These are phyloP conservation scores for Bujurquina vittata DNA, from an alignment of 2,113 vertebrate species.

Conservation along the genomic window DNA sequence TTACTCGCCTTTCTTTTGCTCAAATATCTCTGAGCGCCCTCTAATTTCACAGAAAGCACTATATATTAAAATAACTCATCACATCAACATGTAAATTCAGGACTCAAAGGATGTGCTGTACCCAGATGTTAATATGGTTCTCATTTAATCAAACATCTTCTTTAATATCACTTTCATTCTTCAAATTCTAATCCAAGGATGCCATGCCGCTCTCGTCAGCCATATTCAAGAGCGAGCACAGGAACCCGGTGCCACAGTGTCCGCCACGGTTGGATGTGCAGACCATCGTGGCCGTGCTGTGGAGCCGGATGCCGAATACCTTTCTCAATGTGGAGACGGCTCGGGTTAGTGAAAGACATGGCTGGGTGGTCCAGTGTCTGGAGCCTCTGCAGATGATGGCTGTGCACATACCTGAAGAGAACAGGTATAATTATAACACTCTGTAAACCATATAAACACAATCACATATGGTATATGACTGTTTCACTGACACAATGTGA, in stretches of 20 bases:
- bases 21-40: neutral
- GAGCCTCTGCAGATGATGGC: slow-evolving; percentile 97
- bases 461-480: neutral
- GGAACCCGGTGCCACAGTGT: slow-evolving; percentile 92
- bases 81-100: neutral
- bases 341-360: slow-evolving; percentile 93
- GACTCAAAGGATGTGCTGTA: neutral
- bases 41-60: neutral
- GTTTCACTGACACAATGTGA: neutral
- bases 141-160: neutral
- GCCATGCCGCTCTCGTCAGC: slow-evolving; percentile 96
- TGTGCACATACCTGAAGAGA: slow-evolving; percentile 96
- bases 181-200: slow-evolving; percentile 83
- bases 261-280: slow-evolving; percentile 93
- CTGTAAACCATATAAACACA: neutral
- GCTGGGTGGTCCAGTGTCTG: slow-evolving; percentile 94
- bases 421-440: slow-evolving; percentile 78
- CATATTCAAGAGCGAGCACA: slow-evolving; percentile 95
- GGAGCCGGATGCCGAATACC: slow-evolving; percentile 95
- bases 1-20: neutral
- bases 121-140: neutral
- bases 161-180: neutral
- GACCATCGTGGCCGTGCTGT: slow-evolving; percentile 91
- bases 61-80: neutral
- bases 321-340: slow-evolving; percentile 92